phyloP scores from a whole-genome alignment of 2,888 invertebrate genomes.

The Coecobrya sp. region DNA sequence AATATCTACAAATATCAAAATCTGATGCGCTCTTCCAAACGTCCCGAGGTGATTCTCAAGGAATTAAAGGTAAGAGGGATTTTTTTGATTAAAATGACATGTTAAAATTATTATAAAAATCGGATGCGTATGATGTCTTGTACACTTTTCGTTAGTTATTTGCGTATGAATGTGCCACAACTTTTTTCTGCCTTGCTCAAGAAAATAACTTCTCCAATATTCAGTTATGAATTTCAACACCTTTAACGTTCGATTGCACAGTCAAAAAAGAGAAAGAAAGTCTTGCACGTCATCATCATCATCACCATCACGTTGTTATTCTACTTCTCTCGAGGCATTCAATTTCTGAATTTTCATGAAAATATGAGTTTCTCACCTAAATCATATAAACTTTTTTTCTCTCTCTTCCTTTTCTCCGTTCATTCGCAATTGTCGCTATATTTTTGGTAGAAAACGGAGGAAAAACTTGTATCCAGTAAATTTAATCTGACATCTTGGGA shows the following conservation, averaged over 20 bases:
- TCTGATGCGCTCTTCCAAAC: constrained; percentile 90
- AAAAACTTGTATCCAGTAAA: constrained; percentile 72
- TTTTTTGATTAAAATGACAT: not conserved
- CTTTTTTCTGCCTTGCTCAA: not conserved
- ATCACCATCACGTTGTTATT: constrained; percentile 9
- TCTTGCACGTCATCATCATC: not conserved
- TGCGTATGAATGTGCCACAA: too few relatives aligned
- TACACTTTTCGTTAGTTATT: not conserved
- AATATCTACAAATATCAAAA: constrained; percentile 93
- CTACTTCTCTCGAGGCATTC: constrained; percentile 69
- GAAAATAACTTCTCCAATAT: not conserved
- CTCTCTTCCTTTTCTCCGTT: constrained; percentile 13
- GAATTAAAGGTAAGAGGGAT: constrained; percentile 91
- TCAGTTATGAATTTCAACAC: constrained; percentile 68
- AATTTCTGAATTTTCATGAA: constrained; percentile 65
- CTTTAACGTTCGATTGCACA: constrained; percentile 24
- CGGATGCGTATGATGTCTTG: not conserved
- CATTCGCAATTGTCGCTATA: constrained; percentile 68
- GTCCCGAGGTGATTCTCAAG: constrained; percentile 92
- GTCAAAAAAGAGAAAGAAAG: not conserved
- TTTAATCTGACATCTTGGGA: constrained; percentile 79
- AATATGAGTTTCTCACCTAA: constrained; percentile 69
- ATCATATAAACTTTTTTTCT: constrained; percentile 63
- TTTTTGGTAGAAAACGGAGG: constrained; percentile 16
- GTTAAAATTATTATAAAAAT: not conserved